phyloP scores from a whole-genome alignment of 2,113 vertebrate genomes.

The Scortum barcoo region DNA sequence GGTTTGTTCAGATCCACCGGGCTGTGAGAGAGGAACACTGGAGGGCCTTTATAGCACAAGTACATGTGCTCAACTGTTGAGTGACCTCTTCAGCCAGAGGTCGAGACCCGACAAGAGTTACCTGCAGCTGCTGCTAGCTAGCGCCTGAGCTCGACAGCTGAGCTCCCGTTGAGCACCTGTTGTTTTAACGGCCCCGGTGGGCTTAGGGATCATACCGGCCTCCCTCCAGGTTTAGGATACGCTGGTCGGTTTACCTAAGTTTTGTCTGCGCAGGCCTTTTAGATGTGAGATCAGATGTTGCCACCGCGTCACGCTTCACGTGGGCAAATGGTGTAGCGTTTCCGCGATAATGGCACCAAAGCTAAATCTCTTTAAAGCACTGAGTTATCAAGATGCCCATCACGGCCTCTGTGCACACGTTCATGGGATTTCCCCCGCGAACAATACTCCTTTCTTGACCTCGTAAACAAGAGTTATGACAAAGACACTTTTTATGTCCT shows the following conservation, averaged over 20 bases:
- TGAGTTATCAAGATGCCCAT: slow-evolving; percentile 30
- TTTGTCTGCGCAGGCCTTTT: slow-evolving; percentile 53
- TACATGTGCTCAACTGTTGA: not conserved
- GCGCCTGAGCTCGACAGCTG: slow-evolving; percentile 52
- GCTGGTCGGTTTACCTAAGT: slow-evolving; percentile 43
- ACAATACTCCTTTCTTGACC: not conserved
- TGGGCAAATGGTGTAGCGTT: slow-evolving; percentile 39
- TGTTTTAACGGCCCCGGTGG: slow-evolving; percentile 52
- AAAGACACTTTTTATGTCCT: not conserved
- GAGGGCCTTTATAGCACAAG: not conserved
- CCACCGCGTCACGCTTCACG: slow-evolving; percentile 22
- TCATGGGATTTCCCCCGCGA: slow-evolving; percentile 8
- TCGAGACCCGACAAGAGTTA: slow-evolving; percentile 26
- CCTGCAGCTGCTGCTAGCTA: slow-evolving; percentile 63
- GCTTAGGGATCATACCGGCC: slow-evolving; percentile 20
- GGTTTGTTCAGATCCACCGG: slow-evolving; percentile 3
- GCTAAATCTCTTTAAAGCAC: slow-evolving; percentile 8
- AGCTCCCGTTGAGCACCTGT: slow-evolving; percentile 71
- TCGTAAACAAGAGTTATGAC: not conserved
- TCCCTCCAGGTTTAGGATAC: slow-evolving; percentile 31
- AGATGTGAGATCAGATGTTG: slow-evolving; percentile 65
- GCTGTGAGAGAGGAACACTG: slow-evolving; percentile 3
- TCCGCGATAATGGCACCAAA: slow-evolving; percentile 24
- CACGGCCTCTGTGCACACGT: slow-evolving; percentile 3
- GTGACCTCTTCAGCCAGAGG: slow-evolving; percentile 19